These are phyloP conservation scores for Coelinius sp. DNA, from an alignment of 2,888 invertebrate genomes.

Conservation along the genomic window DNA sequence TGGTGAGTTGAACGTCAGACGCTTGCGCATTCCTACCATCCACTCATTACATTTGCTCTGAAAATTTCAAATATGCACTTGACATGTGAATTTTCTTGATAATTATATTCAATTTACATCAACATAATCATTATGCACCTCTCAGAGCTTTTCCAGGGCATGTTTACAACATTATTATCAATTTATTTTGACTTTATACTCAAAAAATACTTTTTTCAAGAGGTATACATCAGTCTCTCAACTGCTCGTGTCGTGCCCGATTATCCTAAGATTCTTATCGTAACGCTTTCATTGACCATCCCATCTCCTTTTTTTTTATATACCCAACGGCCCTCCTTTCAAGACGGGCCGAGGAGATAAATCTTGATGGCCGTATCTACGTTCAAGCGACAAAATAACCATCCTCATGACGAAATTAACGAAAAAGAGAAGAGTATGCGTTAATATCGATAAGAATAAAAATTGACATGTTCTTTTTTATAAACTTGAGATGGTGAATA, in stretches of 20 bases:
- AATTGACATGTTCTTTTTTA: neutral
- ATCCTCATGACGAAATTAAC: neutral
- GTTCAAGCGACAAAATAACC: neutral
- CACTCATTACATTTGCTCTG: neutral
- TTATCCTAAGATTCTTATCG: constrained; percentile 17
- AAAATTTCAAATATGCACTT: too few relatives aligned
- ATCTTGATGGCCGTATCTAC: neutral
- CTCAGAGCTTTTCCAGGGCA: too few relatives aligned
- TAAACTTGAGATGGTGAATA: neutral
- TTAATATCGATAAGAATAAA: neutral
- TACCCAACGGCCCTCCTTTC: neutral
- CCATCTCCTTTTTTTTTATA: neutral
- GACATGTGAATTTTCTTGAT: neutral
- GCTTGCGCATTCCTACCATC: constrained; percentile 6
- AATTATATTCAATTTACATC: neutral
- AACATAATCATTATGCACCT: too few relatives aligned
- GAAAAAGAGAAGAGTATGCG: neutral
- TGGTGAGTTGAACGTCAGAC: constrained; percentile 57
- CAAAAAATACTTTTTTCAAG: too few relatives aligned
- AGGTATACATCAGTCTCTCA: neutral
- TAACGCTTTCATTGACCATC: constrained; percentile 13
- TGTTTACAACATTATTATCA: too few relatives aligned
- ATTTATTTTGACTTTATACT: too few relatives aligned
- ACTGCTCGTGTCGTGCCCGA: constrained; percentile 19
- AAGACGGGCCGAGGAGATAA: neutral